These are phyloP conservation scores for Arremon brunneinucha DNA, from an alignment of 2,797 vertebrate species.

Conservation along the genomic window DNA sequence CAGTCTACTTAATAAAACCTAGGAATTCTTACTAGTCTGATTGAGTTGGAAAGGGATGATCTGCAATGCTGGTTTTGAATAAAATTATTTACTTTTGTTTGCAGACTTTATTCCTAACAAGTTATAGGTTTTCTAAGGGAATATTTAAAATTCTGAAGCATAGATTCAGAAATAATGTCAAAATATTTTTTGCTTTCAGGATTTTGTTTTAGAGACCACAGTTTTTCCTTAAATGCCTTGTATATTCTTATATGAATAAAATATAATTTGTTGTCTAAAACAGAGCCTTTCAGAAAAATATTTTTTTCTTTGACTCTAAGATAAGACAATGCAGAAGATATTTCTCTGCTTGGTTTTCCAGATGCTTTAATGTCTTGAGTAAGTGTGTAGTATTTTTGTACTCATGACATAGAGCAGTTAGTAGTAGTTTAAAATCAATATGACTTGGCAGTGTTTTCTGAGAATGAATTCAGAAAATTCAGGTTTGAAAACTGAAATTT, in stretches of 20 bases:
- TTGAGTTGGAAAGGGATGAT: not conserved
- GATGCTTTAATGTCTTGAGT: not conserved
- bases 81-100: not conserved
- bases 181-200: not conserved
- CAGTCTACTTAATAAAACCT: not conserved
- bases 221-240: not conserved
- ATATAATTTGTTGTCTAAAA: not conserved
- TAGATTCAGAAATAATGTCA: not conserved
- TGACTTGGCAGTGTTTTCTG: not conserved
- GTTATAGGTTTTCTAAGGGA: not conserved
- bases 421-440: not conserved
- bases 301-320: not conserved
- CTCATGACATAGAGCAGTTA: not conserved
- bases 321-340: not conserved
- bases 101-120: not conserved
- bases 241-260: not conserved
- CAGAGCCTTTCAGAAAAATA: not conserved
- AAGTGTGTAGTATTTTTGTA: not conserved
- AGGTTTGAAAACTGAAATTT: not conserved
- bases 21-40: not conserved
- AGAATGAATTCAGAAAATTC: not conserved
- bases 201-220: not conserved
- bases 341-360: not conserved
- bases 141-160: not conserved
- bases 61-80: not conserved